A percentile compares a stretch with the other conserved stretches of the same genome.
Evolutionary conservation across 2,888 invertebrate genomes (phyloP).

Genomic region (Chirona hameri): DNA sequence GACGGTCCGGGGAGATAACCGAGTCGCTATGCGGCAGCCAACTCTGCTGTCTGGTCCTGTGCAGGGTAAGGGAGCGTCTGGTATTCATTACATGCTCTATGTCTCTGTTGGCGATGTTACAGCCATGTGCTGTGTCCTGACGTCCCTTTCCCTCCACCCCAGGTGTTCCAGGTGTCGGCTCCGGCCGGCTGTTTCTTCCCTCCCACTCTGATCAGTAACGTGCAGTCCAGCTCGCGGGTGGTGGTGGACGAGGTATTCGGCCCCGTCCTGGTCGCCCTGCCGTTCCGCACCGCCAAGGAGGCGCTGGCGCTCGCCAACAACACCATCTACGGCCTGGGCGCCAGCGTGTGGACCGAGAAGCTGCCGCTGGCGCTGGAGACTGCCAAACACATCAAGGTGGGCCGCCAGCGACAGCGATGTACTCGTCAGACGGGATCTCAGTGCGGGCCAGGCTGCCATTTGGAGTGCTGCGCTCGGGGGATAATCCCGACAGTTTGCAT

Average conservation of each 20-base stretch:
- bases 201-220: constrained; percentile 49
- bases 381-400: constrained; percentile 50
- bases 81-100: too few species aligned
- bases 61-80: too few species aligned
- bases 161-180: constrained; percentile 44
- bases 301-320: constrained; percentile 56
- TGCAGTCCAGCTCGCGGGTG: constrained; percentile 52
- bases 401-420: constrained; percentile 6
- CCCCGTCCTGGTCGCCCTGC: constrained; percentile 49
- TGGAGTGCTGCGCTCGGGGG: too few species aligned
- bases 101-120: too few species aligned
- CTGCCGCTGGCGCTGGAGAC: constrained; percentile 55
- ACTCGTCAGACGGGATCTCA: too few species aligned
- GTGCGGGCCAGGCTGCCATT: too few species aligned
- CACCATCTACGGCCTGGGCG: constrained; percentile 51
- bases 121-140: too few species aligned
- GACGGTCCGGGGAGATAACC: too few species aligned
- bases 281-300: constrained; percentile 53
- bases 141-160: neutral
- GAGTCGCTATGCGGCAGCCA: too few species aligned
- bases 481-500: too few species aligned
- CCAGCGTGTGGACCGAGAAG: constrained; percentile 58
- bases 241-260: constrained; percentile 52
- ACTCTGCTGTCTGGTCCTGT: too few species aligned
- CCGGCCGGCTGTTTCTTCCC: constrained; percentile 46